A percentile compares a stretch with the other conserved stretches of the same genome.
These are phyloP conservation scores for Trachelus iudaicus DNA, from an alignment of 2,888 invertebrate species.

Conservation along the genomic window DNA sequence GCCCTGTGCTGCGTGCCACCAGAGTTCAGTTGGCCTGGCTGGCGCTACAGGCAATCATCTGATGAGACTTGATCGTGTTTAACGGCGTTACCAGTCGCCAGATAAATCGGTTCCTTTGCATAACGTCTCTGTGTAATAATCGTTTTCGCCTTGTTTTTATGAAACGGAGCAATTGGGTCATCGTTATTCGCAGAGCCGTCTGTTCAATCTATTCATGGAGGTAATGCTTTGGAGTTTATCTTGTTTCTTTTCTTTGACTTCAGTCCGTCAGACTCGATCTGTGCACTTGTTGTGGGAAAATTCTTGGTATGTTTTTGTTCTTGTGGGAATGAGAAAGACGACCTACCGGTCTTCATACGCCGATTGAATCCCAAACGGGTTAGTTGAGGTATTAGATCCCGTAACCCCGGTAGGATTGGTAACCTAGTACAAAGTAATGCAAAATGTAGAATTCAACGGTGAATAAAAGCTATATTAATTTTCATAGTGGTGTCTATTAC, in stretches of 20 bases:
- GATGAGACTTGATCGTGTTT: not conserved
- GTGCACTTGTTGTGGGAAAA: not conserved
- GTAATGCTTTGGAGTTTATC: not conserved
- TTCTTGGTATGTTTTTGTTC: not conserved
- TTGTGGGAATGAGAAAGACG: not conserved
- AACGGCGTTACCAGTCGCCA: not conserved
- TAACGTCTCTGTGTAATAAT: not conserved
- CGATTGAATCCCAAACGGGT: not conserved
- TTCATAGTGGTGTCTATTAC: not conserved
- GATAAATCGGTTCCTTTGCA: not conserved
- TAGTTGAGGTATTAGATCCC: not conserved
- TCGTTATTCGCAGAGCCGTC: not conserved
- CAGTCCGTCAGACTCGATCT: not conserved
- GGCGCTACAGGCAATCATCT: not conserved
- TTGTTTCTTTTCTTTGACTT: not conserved
- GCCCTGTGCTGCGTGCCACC: not conserved
- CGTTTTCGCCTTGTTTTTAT: not conserved
- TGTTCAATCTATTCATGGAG: not conserved
- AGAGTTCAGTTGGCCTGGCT: not conserved
- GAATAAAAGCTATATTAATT: not conserved
- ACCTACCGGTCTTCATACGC: not conserved
- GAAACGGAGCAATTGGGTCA: not conserved
- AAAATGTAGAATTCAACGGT: not conserved
- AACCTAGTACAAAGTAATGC: not conserved
- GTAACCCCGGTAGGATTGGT: not conserved